A percentile compares a stretch with the other conserved stretches of the same genome.
These are phyloP conservation scores for Agrypnia vestita DNA, from an alignment of 1,140 invertebrate species.

Conservation along the genomic window DNA sequence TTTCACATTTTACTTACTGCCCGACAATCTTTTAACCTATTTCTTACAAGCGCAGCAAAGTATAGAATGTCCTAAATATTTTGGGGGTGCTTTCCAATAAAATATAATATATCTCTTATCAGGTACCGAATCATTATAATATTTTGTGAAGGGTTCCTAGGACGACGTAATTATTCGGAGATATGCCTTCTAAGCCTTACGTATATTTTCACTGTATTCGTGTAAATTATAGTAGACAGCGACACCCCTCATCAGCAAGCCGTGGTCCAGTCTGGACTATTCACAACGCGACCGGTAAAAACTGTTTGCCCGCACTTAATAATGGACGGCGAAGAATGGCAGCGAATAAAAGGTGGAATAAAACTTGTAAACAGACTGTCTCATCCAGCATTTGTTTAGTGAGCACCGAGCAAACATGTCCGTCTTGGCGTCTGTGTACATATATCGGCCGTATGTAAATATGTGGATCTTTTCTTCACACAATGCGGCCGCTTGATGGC, in stretches of 20 bases:
- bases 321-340: slow-evolving; percentile 36
- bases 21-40: no score
- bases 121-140: no score
- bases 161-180: no score
- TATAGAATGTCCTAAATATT: no score
- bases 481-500: slow-evolving; percentile 4
- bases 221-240: no score
- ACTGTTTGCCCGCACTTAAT: slow-evolving; percentile 28
- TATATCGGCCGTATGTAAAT: slow-evolving; percentile 28
- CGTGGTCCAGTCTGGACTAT: background rate
- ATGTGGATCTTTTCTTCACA: slow-evolving; percentile 45
- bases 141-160: no score
- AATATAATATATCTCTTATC: no score
- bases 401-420: slow-evolving; percentile 39
- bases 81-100: no score
- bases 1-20: no score
- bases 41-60: no score
- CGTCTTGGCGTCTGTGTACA: slow-evolving; percentile 29
- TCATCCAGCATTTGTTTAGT: slow-evolving; percentile 41
- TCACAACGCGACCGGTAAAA: slow-evolving; percentile 9
- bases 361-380: slow-evolving; percentile 17
- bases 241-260: background rate
- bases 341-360: slow-evolving; percentile 39
- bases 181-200: no score
- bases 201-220: no score